These are phyloP conservation scores for Arvicanthis niloticus DNA, from an alignment of 2,113 vertebrate genomes.

Conservation along the genomic window DNA sequence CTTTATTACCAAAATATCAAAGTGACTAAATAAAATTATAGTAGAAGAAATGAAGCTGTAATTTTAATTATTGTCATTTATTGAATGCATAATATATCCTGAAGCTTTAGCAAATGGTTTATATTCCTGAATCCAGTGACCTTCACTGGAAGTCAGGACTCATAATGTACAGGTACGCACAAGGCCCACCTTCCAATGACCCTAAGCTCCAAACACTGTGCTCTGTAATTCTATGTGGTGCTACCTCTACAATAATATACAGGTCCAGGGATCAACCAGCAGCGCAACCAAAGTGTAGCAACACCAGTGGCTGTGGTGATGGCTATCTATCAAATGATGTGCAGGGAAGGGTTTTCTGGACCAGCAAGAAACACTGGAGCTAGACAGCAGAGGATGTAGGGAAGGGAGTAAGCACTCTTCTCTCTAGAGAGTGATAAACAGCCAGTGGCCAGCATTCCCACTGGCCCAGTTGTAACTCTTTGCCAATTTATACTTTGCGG, in stretches of 20 bases:
- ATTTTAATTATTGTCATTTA: constrained; percentile 14
- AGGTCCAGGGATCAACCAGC: background rate
- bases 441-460: background rate
- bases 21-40: background rate
- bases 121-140: constrained; percentile 6
- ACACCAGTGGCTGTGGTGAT: background rate
- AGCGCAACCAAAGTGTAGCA: background rate
- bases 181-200: background rate
- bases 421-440: background rate
- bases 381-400: background rate
- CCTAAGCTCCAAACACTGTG: background rate
- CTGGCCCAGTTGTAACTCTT: background rate
- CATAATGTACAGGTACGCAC: background rate
- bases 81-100: constrained; percentile 24
- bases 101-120: background rate
- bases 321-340: background rate
- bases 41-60: background rate
- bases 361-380: background rate
- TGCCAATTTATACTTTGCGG: background rate
- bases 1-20: constrained; percentile 35
- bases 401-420: background rate
- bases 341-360: background rate
- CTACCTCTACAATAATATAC: background rate
- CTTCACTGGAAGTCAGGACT: background rate
- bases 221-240: background rate